phyloP scores from a whole-genome alignment of 2,888 invertebrate species.

The Barypeithes pellucidus region DNA sequence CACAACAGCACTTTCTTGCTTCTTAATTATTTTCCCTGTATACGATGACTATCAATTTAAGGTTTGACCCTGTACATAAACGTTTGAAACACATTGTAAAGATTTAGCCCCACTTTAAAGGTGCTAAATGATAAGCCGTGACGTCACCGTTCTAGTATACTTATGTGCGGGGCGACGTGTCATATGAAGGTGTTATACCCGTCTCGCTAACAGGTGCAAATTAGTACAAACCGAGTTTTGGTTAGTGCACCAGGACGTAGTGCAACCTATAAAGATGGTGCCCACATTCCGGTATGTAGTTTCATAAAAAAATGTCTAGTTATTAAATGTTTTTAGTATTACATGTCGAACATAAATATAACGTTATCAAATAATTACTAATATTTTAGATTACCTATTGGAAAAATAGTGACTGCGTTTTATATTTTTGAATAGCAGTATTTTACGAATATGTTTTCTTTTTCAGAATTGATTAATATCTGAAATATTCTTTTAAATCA shows the following conservation, averaged over 20 bases:
- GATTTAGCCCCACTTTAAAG: slow-evolving; percentile 62
- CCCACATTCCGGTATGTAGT: slow-evolving; percentile 14
- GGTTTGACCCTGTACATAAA: not conserved
- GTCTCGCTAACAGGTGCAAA: slow-evolving; percentile 59
- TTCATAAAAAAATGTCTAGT: not conserved
- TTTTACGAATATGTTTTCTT: not conserved
- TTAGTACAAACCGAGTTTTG: slow-evolving; percentile 45
- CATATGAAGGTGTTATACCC: slow-evolving; percentile 65
- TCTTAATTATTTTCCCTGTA: not conserved
- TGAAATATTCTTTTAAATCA: not conserved
- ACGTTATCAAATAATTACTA: slow-evolving; percentile 13
- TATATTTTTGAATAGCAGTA: not conserved
- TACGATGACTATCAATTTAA: not conserved
- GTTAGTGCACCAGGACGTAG: slow-evolving; percentile 31
- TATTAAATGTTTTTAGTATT: too few species aligned
- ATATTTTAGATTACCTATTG: not conserved
- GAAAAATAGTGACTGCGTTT: slow-evolving; percentile 2
- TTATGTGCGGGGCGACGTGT: slow-evolving; percentile 66
- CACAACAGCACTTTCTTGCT: too few species aligned
- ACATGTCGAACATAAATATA: not conserved
- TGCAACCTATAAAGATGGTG: slow-evolving; percentile 25
- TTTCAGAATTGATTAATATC: too few species aligned
- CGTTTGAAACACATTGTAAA: slow-evolving; percentile 43
- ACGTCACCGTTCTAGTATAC: slow-evolving; percentile 63
- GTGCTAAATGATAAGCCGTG: slow-evolving; percentile 65